A percentile compares a stretch with the other conserved stretches of the same genome.
These are phyloP conservation scores for Anoura caudifer DNA, from an alignment of 2,113 vertebrate genomes.

Conservation along the genomic window DNA sequence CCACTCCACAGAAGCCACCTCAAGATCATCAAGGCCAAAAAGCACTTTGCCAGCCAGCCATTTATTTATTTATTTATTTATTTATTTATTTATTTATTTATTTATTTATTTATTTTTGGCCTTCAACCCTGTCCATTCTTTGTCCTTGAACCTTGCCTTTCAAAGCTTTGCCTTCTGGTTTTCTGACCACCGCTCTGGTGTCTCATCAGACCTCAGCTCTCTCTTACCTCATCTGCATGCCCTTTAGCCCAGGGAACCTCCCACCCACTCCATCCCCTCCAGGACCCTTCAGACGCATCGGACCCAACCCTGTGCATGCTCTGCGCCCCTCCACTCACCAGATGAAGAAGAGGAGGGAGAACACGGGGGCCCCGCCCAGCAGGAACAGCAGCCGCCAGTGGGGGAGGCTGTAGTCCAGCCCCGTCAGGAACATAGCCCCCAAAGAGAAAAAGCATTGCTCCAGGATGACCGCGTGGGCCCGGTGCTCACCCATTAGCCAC, in stretches of 20 bases:
- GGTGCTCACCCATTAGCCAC: conserved; percentile 87
- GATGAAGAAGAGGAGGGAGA: conserved; percentile 77
- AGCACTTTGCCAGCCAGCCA: not conserved
- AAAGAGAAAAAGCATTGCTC: conserved; percentile 79
- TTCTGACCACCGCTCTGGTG: conserved; percentile 3
- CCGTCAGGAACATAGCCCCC: conserved; percentile 83
- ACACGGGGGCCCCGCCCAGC: conserved; percentile 79
- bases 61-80: conserved; percentile 41
- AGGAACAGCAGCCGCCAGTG: conserved; percentile 90
- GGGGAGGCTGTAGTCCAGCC: conserved; percentile 81
- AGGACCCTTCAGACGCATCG: not conserved
- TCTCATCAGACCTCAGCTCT: not conserved
- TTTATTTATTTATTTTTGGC: conserved; percentile 49
- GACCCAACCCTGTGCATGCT: not conserved
- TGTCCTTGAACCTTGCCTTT: conserved; percentile 80
- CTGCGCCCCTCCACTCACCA: conserved; percentile 77
- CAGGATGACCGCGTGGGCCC: conserved; percentile 82
- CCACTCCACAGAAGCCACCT: conserved; percentile 75
- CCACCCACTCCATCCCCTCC: not conserved
- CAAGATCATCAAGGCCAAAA: conserved; percentile 60
- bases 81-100: conserved; percentile 60
- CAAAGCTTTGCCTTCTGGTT: conserved; percentile 78
- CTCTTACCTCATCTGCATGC: not conserved
- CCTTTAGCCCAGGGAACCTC: not conserved
- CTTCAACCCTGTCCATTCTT: conserved; percentile 80